Base-by-base conservation (phyloP, 1,140 invertebrate genomes). In the Drosophila subobscura region DNA sequence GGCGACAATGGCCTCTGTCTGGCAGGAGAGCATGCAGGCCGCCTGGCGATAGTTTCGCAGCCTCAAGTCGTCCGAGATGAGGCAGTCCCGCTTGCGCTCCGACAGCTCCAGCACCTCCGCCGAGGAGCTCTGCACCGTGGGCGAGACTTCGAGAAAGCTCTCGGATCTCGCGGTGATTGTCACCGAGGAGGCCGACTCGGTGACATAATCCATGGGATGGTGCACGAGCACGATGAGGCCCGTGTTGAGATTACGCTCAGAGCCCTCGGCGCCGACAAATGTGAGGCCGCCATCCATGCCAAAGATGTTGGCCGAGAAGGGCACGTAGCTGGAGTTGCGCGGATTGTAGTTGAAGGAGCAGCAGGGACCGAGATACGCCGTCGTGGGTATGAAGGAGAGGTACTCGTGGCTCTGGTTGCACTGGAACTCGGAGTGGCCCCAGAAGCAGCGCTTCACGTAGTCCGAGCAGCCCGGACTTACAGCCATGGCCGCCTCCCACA, bases 331-430 rank as follows among this genome's bases (percentile, higher is more conserved):
- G 40, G 64, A 37, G 70, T 91, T 91, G 20, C 78, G 72, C 0
- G 90, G 90, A 70, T 91, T 91, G 47, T 91, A 91, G 65, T 91
- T 91, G 25, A 91, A 91, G 44, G 90, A 90, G 71, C 90, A 91
- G 47, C 90, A 91, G 25, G 86, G 85, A 5, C 90, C 90, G 20
- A 91, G 50, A 37, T 63, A 90, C 0, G 88, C 86, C 0, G 89
- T 91, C 0, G 90, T 90, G 0, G 90, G 72, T 49, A 86, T 84
- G n/a, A 91, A 91, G 0, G 90, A 91, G 2, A 91, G 53, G 54
- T 91, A 90, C 42, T 91, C 90, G 51, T 91, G 59, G 23, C 74
- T 73, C 57, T 91, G 90, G 27, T 89, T 85, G 52, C 90, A 91
- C 3, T 64, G 70, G 23, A 91, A 91, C 57, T 91, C 88, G 5